phyloP scores from a whole-genome alignment of 2,888 invertebrate genomes.

The Catocala nupta region DNA sequence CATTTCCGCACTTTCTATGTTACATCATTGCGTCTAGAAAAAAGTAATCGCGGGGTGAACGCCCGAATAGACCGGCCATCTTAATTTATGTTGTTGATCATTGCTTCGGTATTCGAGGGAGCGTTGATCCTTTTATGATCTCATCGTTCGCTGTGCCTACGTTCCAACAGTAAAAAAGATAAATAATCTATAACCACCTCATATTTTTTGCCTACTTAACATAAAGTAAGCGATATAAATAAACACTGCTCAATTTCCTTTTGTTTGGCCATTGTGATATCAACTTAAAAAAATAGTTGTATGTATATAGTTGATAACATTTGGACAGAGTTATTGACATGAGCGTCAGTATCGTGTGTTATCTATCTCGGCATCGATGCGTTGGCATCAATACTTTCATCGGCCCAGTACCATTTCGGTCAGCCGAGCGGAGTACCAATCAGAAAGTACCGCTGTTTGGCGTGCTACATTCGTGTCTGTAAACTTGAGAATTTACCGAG shows the following conservation, averaged over 20 bases:
- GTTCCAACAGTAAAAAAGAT: constrained; percentile 53
- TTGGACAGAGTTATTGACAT: constrained; percentile 5
- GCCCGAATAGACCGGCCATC: constrained; percentile 71
- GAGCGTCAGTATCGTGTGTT: constrained; percentile 12
- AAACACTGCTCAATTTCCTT: constrained; percentile 12
- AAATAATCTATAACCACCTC: constrained; percentile 23
- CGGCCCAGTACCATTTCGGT: constrained; percentile 70
- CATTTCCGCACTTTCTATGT: constrained; percentile 85
- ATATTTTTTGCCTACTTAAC: constrained; percentile 1
- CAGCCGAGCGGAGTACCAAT: constrained; percentile 66
- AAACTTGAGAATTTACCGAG: constrained; percentile 29
- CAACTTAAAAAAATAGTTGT: background rate
- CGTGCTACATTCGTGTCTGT: constrained; percentile 61
- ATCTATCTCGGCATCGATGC: constrained; percentile 31
- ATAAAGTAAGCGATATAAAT: constrained; percentile 4
- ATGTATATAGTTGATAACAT: background rate
- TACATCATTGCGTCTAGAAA: constrained; percentile 75
- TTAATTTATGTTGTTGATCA: constrained; percentile 74
- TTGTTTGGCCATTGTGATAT: background rate
- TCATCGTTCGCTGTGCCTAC: constrained; percentile 70
- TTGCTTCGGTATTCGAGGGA: constrained; percentile 76
- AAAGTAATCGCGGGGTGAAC: constrained; percentile 77
- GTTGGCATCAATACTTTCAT: constrained; percentile 69
- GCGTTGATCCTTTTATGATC: constrained; percentile 85
- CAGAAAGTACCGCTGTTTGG: constrained; percentile 80